Base-by-base conservation (phyloP, 1,140 invertebrate genomes). In the Ylistrum balloti region DNA sequence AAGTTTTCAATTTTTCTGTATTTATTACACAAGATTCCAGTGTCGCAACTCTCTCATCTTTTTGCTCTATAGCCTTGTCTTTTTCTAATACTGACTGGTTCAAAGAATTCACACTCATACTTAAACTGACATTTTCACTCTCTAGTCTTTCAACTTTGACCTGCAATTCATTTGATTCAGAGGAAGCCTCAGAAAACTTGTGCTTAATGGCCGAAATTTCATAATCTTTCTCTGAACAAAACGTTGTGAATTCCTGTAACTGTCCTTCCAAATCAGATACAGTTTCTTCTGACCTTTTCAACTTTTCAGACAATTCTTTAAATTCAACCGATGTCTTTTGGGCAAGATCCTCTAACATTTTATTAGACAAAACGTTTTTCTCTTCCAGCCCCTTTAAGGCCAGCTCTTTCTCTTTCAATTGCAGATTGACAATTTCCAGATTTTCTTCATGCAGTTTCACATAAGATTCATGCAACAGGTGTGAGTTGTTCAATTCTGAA, bases 391-490 rank as follows among this genome's bases (percentile, higher is more conserved):
- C 86, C 5, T 86, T 86, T 20, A 86, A 35, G 15, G 86, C 20
- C 20, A 33, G n/a, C 35, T 87, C 33, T 35, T 34, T 87, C 86
- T 87, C 28, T 35, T 87, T 28, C 33, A 35, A 38, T 87, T 33
- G n/a, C 35, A 35, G 33, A 28, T n/a, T 87, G 33, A 87, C 86
- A 87, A 33, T 35, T 35, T 38, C 33, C 33, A 87, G 13, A n/a
- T 87, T 38, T 35, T 87, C 86, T 87, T 87, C 86, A 87, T n/a
- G 28, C 34, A 33, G 87, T 33, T 86, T 33, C n/a, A 28, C 90
- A 88, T 86, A 48, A 33, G 35, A 33, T 20, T 90, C 90, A 88
- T 90, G 90, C 90, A 90, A 45, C 22, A 38, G 56, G n/a, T 86
- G 88, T 87, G 88, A 48, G 87, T 74, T 45, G 33, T 28, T 86